Conservation (phyloP, 2,113 vertebrate genomes). For the Rhipidura dahli region DNA sequence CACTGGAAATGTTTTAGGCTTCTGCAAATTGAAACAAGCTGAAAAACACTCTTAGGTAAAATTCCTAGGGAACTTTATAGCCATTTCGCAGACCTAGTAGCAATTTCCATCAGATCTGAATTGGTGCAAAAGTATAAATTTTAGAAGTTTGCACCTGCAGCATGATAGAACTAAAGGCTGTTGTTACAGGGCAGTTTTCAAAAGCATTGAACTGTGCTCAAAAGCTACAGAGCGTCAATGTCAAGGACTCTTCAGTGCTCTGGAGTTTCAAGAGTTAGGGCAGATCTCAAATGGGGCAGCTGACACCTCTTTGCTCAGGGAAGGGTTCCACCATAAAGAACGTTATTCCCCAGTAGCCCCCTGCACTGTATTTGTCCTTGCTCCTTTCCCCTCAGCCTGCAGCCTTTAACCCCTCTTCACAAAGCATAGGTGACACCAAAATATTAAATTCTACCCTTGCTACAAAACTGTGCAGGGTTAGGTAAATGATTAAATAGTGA, state of each 20-base stretch:
- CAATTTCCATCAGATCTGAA: not conserved
- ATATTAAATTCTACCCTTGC: conserved; percentile 11
- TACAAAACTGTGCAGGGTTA: conserved; percentile 43
- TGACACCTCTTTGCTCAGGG: conserved; percentile 17
- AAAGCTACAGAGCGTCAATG: not conserved
- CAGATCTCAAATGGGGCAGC: not conserved
- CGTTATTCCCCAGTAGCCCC: conserved; percentile 8
- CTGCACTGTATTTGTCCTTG: not conserved
- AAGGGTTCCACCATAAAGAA: not conserved
- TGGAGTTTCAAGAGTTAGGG: not conserved
- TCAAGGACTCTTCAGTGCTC: not conserved
- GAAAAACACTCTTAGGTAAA: not conserved
- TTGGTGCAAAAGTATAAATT: not conserved
- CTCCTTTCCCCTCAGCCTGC: not conserved
- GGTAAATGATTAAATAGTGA: conserved; percentile 62
- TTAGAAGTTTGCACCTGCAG: not conserved
- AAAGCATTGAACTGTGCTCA: not conserved
- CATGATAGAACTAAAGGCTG: not conserved
- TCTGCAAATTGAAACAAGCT: not conserved
- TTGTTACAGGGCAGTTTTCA: not conserved
- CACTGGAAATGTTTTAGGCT: not conserved
- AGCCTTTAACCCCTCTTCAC: conserved; percentile 42
- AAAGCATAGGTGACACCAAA: conserved; percentile 57
- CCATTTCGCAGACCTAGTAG: not conserved
- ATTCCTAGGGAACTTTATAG: not conserved